Evolutionary conservation across 2,888 invertebrate species (phyloP), one percentile per base, ranked within the genome.

Genomic region (Ophioninae sp.): DNA sequence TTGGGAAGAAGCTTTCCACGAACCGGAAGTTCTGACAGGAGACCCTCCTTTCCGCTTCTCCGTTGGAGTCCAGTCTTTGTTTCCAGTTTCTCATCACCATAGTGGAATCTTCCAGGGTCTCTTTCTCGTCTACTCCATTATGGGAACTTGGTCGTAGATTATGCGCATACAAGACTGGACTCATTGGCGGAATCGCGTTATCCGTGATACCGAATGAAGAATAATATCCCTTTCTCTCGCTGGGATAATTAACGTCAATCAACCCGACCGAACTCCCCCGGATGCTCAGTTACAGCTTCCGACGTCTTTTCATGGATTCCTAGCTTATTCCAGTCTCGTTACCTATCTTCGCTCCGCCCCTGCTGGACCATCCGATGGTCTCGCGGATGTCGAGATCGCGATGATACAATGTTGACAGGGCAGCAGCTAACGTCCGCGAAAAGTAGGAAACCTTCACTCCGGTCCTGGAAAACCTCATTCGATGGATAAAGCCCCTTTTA

Each of bases 211-310:
- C 51, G 51, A 51, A 58, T 20, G 20, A 58, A 56, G 39, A 65
- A 67, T 76, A 44, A 41, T 23, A 20, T 72, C 51, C 59, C 41
- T 59, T 41, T 73, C 64, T 79, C 63, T 58, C 44, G 44, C 44
- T 44, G 44, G 72, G 76, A 79, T 84, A 84, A 84, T 84, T 84
- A 84, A 81, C 79, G 84, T 84, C 84, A 82, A 84, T 84, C 84
- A 84, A 73, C 68, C 37, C 76, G 73, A 82, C 84, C 84, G 56
- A 39, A 73, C 58, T 59, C 37, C 30, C 51, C 51, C 39, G 22
- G 58, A 64, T 30, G 67, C 41, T 23, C 64, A 64, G n/a, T 61
- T 37, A 20, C 39, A 37, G 41, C 37, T 30, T 77, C 58, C 59
- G 61, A 2, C 39, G 56, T 71, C 72, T 64, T 69, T 82, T 72